These are phyloP conservation scores for Chitala chitala DNA, from an alignment of 2,113 vertebrate genomes.

Conservation along the genomic window DNA sequence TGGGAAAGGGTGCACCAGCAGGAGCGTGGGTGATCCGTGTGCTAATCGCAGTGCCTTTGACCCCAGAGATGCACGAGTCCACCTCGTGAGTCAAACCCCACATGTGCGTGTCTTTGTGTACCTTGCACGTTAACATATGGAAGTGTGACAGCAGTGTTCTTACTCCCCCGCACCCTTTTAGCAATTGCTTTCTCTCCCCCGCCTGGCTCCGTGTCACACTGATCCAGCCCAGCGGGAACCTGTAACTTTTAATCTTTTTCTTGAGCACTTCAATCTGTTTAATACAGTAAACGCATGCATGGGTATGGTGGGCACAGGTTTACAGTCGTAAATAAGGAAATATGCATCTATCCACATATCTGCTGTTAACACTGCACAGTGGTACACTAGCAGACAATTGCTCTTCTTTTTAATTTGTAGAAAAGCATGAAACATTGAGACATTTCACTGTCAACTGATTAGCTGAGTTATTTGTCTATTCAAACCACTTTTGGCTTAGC, in stretches of 20 bases:
- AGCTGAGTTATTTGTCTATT: neutral
- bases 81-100: neutral
- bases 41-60: conserved; percentile 28
- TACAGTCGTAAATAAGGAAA: neutral
- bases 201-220: neutral
- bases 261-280: neutral
- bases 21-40: neutral
- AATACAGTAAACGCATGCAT: neutral
- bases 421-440: conserved; percentile 1
- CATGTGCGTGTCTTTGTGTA: neutral
- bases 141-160: neutral
- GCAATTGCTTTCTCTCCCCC: neutral
- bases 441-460: neutral
- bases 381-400: neutral
- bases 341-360: neutral
- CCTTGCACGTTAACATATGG: neutral
- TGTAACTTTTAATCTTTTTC: neutral
- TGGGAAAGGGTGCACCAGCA: neutral
- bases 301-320: neutral
- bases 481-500: neutral
- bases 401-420: neutral
- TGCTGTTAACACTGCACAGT: neutral
- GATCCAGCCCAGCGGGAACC: neutral
- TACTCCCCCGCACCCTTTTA: neutral
- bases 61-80: conserved; percentile 33